Conservation (phyloP, 2,113 vertebrate genomes). For the Mellivora capensis region DNA sequence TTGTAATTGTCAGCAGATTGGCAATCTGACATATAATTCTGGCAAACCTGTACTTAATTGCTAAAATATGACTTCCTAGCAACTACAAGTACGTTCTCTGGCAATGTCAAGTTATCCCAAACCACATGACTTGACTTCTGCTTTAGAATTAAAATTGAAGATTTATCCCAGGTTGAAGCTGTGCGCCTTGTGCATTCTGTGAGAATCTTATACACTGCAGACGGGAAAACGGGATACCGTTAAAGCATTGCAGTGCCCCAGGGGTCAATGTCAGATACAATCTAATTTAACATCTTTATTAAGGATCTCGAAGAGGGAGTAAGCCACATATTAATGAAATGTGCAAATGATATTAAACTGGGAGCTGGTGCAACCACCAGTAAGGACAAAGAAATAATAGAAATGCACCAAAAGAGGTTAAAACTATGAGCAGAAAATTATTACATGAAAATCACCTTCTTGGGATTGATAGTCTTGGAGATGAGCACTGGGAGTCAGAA, state of each 20-base stretch:
- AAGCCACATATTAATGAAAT: conserved; percentile 87
- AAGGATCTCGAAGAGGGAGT: conserved; percentile 85
- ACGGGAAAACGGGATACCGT: conserved; percentile 47
- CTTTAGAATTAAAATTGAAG: conserved; percentile 73
- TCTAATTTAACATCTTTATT: conserved; percentile 89
- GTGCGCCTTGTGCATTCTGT: neutral
- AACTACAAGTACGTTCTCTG: conserved; percentile 64
- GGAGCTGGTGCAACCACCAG: conserved; percentile 84
- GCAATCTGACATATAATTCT: conserved; percentile 66
- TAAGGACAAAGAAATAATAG: conserved; percentile 82
- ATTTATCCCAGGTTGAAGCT: conserved; percentile 66
- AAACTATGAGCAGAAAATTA: conserved; percentile 76
- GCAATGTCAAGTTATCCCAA: conserved; percentile 64
- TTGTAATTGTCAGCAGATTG: conserved; percentile 75
- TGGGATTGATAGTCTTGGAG: conserved; percentile 62
- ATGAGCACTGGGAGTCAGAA: conserved; percentile 67
- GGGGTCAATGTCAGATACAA: conserved; percentile 84
- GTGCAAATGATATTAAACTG: conserved; percentile 87
- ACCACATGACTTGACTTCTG: conserved; percentile 70
- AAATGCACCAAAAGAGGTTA: conserved; percentile 75
- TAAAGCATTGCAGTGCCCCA: conserved; percentile 61
- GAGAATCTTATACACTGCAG: conserved; percentile 27
- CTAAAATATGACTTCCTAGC: conserved; percentile 78
- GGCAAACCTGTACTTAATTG: conserved; percentile 77
- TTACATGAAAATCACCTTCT: conserved; percentile 70